Evolutionary conservation across 2,113 vertebrate genomes (phyloP).

Genomic region (Dascyllus trimaculatus): DNA sequence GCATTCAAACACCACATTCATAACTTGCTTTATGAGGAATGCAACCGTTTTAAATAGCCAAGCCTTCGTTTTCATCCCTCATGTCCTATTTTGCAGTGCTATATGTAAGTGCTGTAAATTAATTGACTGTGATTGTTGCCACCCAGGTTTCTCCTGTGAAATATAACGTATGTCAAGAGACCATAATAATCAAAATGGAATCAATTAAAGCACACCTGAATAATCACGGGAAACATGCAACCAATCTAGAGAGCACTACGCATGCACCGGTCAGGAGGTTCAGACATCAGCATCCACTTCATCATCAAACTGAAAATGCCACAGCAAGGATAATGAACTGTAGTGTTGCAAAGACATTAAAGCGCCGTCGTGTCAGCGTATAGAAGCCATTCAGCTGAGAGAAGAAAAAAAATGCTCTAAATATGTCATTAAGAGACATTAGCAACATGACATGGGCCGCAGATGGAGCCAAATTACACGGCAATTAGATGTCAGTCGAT

Average conservation of each 20-base stretch:
- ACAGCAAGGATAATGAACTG: slow-evolving; percentile 39
- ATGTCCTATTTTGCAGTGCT: not conserved
- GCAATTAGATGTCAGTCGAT: slow-evolving; percentile 64
- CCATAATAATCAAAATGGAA: not conserved
- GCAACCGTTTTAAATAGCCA: no score
- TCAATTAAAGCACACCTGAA: not conserved
- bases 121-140: not conserved
- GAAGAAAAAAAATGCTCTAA: slow-evolving; percentile 33
- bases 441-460: slow-evolving; percentile 66
- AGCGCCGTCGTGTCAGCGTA: slow-evolving; percentile 34
- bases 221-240: slow-evolving; percentile 4
- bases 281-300: not conserved
- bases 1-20: not conserved
- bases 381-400: slow-evolving; percentile 29
- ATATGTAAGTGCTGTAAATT: not conserved
- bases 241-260: not conserved
- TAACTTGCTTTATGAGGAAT: not conserved
- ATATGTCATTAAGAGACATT: slow-evolving; percentile 73
- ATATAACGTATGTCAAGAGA: not conserved
- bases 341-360: slow-evolving; percentile 24
- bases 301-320: slow-evolving; percentile 43
- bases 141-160: no score
- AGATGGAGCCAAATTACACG: slow-evolving; percentile 73
- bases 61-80: no score
- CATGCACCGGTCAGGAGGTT: not conserved